Evolutionary conservation across 2,888 invertebrate genomes (phyloP), one percentile per base, ranked within the genome.

Genomic region (Toxonevra muliebris): DNA sequence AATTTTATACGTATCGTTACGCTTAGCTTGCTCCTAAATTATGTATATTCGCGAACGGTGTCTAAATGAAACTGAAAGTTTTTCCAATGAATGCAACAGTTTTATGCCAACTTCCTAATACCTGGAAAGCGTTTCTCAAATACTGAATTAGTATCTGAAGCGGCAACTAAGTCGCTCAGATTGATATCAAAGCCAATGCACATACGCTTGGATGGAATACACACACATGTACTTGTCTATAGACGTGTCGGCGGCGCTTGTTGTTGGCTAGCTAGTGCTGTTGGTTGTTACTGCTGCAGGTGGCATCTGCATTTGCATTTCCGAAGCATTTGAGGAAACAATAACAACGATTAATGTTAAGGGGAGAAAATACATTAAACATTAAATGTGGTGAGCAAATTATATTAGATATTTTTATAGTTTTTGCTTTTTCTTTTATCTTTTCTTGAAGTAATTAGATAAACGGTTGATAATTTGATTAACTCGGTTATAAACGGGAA

Each of bases 1-100:
- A 4, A 30, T 7, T 30, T 30, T 30, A 4, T 30, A 30, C 30
- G 30, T 30, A 30, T 30, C 30, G 30, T 30, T 30, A 30, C 30
- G 30, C 30, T 30, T 30, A 4, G 30, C 30, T 30, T 2, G 30
- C 30, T 30, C 30, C 30, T 30, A 2, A 30, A 30, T 30, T 30
- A 30, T 30, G 30, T 30, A 30, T 42, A 65, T 52, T 58, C 77
- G 71, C 75, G 71, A 72, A 76, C 77, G 82, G 76, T 75, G 82
- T 74, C 76, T 71, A 68, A 76, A 79, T 74, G 80, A 82, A 82
- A 82, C 83, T 82, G 83, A 82, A 83, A 82, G 81, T 81, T 78
- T 78, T 72, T 71, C 73, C 78, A 76, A 74, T 75, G 75, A 75
- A 75, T 76, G 73, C 82, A 79, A 80, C 74, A 76, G 77, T 83